Conservation (phyloP, 1,140 invertebrate genomes). For the Conopomorpha cramerella region DNA sequence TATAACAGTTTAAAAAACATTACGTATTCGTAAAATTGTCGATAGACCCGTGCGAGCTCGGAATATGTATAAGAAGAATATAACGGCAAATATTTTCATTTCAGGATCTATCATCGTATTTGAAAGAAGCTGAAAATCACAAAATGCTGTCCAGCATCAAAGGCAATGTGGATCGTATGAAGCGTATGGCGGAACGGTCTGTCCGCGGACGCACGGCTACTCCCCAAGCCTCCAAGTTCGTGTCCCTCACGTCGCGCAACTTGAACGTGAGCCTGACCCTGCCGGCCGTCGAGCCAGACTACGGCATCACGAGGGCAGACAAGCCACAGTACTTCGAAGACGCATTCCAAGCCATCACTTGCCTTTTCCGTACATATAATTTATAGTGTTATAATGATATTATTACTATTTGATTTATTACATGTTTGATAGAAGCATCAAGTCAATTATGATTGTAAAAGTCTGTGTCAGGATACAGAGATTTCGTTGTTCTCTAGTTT, state of each 20-base stretch:
- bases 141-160: slow-evolving; percentile 45
- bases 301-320: slow-evolving; percentile 32
- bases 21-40: too few relatives aligned
- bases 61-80: too few relatives aligned
- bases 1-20: too few relatives aligned
- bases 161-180: slow-evolving; percentile 32
- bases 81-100: too few relatives aligned
- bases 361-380: slow-evolving; percentile 37
- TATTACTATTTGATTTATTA: slow-evolving; percentile 3
- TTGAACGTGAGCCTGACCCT: slow-evolving; percentile 15
- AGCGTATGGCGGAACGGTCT: slow-evolving; percentile 31
- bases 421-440: too few relatives aligned
- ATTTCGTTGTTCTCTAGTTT: too few relatives aligned
- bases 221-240: slow-evolving; percentile 15
- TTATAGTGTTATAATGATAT: slow-evolving; percentile 26
- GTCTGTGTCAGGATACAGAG: too few relatives aligned
- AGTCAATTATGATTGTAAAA: too few relatives aligned
- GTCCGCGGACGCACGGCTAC: slow-evolving; percentile 21
- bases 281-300: slow-evolving; percentile 45
- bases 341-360: slow-evolving; percentile 41
- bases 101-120: slow-evolving; percentile 38
- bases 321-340: slow-evolving; percentile 48
- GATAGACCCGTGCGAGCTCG: too few relatives aligned
- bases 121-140: slow-evolving; percentile 35
- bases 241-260: slow-evolving; percentile 18